Evolutionary conservation across 2,113 vertebrate genomes (phyloP), one percentile per base, ranked within the genome.

Genomic region (Xyrauchen texanus): DNA sequence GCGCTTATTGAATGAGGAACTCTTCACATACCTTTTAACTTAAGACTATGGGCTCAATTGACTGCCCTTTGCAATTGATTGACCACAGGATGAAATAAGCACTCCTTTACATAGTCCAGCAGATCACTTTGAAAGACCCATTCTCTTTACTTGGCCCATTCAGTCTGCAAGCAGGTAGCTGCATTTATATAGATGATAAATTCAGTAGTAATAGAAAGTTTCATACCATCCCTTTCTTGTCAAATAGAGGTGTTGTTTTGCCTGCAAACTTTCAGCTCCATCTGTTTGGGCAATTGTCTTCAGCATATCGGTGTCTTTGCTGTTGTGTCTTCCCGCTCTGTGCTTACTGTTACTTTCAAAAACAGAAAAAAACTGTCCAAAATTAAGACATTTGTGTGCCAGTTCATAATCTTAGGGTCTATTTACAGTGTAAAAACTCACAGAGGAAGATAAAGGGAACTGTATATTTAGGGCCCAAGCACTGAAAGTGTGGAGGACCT

Each of bases 1-100:
- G 51, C 44, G 64, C 52, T 70, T 79, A 85, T 70, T 87, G 44
- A 76, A 85, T 76, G 65, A 16, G 49, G 70, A 84, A 78, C 53
- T 34, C 79, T 84, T 68, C 0, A 1, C 11, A 47, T 65, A 79
- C 77, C 67, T 68, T 87, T 82, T 67, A n/a, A n/a, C n/a, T n/a
- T n/a, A 46, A 78, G 77, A 80, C 55, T 71, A 51, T 21, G 65
- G 85, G 52, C 62, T 72, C 61, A 77, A 79, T 79, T 49, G 73
- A 66, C 81, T 87, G 86, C 88, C 88, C 87, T 87, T 87, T 78
- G 11, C 44, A 76, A 86, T 87, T 87, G 85, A 90, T 86, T 81
- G 76, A 65, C 75, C 81, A 85, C 77, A 71, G 74, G 81, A 78
- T 82, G 60, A 68, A 64, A 67, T 62, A 63, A 78, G 55, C 63